Percentiles rank a stretch among this genome's conserved stretches.
Evolutionary conservation across 1,140 invertebrate genomes (phyloP).

Genomic region (Chelonus insularis): DNA sequence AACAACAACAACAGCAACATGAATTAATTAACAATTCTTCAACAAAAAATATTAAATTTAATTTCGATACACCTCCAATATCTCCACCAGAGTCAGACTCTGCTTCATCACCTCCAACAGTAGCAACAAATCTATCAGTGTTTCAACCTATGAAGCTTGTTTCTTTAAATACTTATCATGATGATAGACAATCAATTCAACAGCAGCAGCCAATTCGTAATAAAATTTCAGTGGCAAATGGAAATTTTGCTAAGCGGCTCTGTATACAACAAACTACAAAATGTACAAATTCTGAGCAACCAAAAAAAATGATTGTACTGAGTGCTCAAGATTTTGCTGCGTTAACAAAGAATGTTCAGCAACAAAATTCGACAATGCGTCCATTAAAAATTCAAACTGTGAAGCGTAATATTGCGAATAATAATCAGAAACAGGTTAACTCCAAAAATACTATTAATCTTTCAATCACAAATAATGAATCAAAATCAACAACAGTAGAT

Average conservation of each 20-base stretch:
- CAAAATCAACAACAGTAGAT: not conserved
- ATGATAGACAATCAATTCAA: not conserved
- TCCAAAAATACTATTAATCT: too few species aligned
- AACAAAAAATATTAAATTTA: constrained; percentile 31
- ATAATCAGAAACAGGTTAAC: constrained; percentile 32
- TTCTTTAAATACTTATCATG: constrained; percentile 35
- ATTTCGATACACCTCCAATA: constrained; percentile 50
- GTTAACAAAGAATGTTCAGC: constrained; percentile 55
- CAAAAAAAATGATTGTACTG: constrained; percentile 57
- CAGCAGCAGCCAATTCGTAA: not conserved
- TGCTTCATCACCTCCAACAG: constrained; percentile 36
- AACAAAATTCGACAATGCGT: constrained; percentile 37
- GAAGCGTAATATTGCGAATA: constrained; percentile 22
- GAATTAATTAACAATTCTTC: constrained; percentile 23
- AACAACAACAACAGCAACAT: too few species aligned
- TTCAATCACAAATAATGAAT: constrained; percentile 12
- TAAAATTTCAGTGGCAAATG: constrained; percentile 37
- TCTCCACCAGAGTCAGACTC: constrained; percentile 46
- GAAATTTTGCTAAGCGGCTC: constrained; percentile 39
- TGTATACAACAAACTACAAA: constrained; percentile 38
- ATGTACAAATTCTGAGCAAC: constrained; percentile 49
- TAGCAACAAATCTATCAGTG: constrained; percentile 16
- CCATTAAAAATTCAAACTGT: constrained; percentile 43
- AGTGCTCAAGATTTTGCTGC: constrained; percentile 59
- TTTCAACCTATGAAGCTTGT: constrained; percentile 36